Conservation (phyloP, 2,888 invertebrate species). For the Tenthredo amoena region DNA sequence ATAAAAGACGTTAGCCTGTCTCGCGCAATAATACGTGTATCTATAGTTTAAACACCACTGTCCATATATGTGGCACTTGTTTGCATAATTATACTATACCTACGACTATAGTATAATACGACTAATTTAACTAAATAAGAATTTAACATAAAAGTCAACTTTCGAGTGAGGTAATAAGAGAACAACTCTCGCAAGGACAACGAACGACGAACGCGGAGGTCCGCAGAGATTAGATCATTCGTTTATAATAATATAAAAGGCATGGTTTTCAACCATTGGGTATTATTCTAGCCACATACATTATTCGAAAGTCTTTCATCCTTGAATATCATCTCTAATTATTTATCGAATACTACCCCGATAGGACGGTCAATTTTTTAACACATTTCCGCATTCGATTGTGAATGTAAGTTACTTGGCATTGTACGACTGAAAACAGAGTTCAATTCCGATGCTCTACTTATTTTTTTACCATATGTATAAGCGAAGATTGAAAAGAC, state of each 20-base stretch:
- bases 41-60: not conserved
- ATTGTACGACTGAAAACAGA: not conserved
- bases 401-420: too few relatives aligned
- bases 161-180: slow-evolving; percentile 21
- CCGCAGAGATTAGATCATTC: slow-evolving; percentile 16
- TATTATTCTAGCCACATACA: not conserved
- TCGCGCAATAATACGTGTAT: not conserved
- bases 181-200: not conserved
- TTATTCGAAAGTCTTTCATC: not conserved
- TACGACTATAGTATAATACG: not conserved
- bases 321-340: not conserved
- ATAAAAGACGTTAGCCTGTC: not conserved
- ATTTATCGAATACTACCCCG: not conserved
- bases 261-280: not conserved
- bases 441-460: slow-evolving; percentile 13
- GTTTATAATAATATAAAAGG: not conserved
- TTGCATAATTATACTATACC: not conserved
- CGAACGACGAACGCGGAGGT: not conserved
- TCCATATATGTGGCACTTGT: not conserved
- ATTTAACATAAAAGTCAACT: slow-evolving; percentile 26
- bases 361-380: not conserved
- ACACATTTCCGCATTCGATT: too few relatives aligned
- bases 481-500: not conserved
- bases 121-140: not conserved
- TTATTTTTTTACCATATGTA: not conserved